Base-by-base conservation (phyloP, 1,140 invertebrate species). In the Trachymyrmex cornetzi region DNA sequence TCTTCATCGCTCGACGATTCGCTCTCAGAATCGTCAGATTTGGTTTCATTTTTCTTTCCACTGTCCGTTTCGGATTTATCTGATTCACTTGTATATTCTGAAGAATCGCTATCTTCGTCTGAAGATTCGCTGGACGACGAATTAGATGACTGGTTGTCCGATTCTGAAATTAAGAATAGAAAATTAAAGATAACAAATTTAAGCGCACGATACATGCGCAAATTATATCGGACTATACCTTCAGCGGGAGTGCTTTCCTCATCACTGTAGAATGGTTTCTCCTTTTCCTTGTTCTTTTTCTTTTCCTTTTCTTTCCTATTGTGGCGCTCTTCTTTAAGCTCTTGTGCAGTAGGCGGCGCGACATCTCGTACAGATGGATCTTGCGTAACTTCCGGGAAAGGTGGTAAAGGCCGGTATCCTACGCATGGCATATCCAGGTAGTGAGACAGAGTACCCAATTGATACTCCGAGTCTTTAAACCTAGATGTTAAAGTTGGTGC, bases 371-470 rank as follows among this genome's bases (percentile, higher is more conserved):
- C 97, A 7, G 96, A 95, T 0, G 98, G 95, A 93, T 98, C 98
- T 5, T 98, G 97, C 0, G 97, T 96, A 9, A 96, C 95, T 38
- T 96, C 95, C 0, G 99, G 99, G 93, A 99, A 99, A 6, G 96
- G 94, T 4, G 99, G 99, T 69, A 99, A 95, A 81, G 99, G 97
- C 77, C 98, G 97, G 95, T 99, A 99, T 7, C 98, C 99, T 57
- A 95, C 96, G 1, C 98, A 98, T 72, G 97, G 96, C 90, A 97
- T 96, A 90, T 99, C 99, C 38, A 99, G 96, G 93, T 99, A 98
- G 95, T 99, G 99, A 0, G 99, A 99, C 34, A 99, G 95, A 9
- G 99, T 99, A 0, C 99, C 99, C 85, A 99, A 95, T 92, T 99
- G 99, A 94, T 97, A 99, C 87, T 98, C 97, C 90, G 94, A 91